These are phyloP conservation scores for Dascillus cervinus DNA, from an alignment of 2,888 invertebrate species.

Conservation along the genomic window DNA sequence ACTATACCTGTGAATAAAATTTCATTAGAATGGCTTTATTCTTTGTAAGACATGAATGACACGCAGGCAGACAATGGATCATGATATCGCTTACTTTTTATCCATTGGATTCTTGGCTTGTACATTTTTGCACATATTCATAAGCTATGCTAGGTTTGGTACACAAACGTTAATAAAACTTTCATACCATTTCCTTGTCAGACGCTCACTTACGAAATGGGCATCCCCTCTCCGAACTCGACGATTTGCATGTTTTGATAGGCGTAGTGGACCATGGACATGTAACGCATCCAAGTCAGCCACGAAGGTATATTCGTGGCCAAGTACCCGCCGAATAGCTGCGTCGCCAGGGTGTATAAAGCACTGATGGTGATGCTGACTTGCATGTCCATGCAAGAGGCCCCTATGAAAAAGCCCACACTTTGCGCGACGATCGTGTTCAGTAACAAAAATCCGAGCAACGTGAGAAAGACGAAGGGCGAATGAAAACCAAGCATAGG, in stretches of 20 bases:
- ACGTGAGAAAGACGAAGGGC: slow-evolving; percentile 58
- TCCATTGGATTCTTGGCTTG: no score
- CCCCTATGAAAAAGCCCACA: slow-evolving; percentile 72
- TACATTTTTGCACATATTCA: no score
- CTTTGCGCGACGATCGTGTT: slow-evolving; percentile 71
- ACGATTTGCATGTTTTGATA: slow-evolving; percentile 76
- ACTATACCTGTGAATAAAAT: no score
- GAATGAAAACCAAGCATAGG: slow-evolving; percentile 63
- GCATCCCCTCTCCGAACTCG: slow-evolving; percentile 63
- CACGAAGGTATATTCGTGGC: slow-evolving; percentile 66
- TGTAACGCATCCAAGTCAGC: slow-evolving; percentile 66
- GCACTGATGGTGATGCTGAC: slow-evolving; percentile 71
- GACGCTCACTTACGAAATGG: slow-evolving; percentile 57
- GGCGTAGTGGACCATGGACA: slow-evolving; percentile 72
- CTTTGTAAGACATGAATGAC: no score
- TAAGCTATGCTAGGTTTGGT: no score
- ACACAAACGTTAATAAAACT: no score
- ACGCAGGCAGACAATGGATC: no score
- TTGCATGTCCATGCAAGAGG: slow-evolving; percentile 68
- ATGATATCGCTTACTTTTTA: no score
- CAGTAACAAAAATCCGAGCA: slow-evolving; percentile 59
- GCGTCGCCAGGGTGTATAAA: slow-evolving; percentile 66
- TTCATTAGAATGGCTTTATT: no score
- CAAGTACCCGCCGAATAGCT: slow-evolving; percentile 68
- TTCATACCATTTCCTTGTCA: no score